Evolutionary conservation across 2,888 invertebrate species (phyloP), one percentile per base, ranked within the genome.

Genomic region (Lysandra coridon): DNA sequence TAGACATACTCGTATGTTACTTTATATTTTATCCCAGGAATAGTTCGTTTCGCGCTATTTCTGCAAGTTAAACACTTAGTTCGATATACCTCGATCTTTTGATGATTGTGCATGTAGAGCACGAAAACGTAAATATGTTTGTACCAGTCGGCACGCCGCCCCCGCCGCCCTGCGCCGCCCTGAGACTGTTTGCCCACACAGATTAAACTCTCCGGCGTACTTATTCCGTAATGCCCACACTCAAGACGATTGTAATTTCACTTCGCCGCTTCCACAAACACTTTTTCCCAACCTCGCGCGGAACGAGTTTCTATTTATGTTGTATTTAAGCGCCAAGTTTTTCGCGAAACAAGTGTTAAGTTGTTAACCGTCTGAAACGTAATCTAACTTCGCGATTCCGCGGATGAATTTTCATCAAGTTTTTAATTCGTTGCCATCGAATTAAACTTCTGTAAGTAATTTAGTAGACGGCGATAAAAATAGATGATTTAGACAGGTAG

Each of bases 171-270:
- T 5, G 1, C 23, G 44, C 33, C n/a, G 60, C 30, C 53, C 77
- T 79, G 75, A 57, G 77, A 74, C 75, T 90, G 89, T 92, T 91
- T 92, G 88, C 90, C 85, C 86, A 87, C 84, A 87, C 87, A 87
- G 88, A 92, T 92, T 90, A 91, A 86, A 88, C 87, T 83, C 83
- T 82, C 86, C 85, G 84, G 83, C 84, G 79, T 78, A 78, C 83
- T 81, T 91, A 91, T 89, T 90, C 89, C 74, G 53, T 75, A 75
- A 75, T 75, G 49, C 37, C 78, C 73, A 53, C 79, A 57, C 80
- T 79, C 75, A 81, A 80, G 81, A 80, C 80, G 81, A 81, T 82
- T 73, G 81, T 82, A 80, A 81, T 80, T 81, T 80, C 78, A 77
- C 73, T 76, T 77, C 78, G 49, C 80, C 76, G 74, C 44, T 75